These are phyloP conservation scores for Sebastes cheni DNA, from an alignment of 2,797 vertebrate species.

Conservation along the genomic window DNA sequence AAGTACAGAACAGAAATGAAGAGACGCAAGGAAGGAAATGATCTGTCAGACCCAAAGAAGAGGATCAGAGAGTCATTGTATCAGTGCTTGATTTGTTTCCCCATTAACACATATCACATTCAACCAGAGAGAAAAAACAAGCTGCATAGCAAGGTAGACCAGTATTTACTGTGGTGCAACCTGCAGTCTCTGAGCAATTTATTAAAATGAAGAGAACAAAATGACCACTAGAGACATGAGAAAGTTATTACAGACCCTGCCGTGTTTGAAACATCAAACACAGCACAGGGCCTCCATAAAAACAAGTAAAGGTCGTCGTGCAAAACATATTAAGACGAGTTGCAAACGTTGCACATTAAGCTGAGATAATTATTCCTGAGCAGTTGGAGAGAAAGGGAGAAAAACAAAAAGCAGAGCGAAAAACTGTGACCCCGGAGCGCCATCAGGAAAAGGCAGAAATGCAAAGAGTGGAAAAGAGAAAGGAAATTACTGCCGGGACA, in stretches of 20 bases:
- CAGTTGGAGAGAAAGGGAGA: not conserved
- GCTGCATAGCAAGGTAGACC: not conserved
- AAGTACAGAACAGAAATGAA: slow-evolving; percentile 7
- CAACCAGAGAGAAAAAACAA: not conserved
- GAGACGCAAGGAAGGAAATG: slow-evolving; percentile 37
- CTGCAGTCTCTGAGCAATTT: not conserved
- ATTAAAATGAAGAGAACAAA: not conserved
- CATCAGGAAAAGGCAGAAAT: slow-evolving; percentile 60
- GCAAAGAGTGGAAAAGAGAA: slow-evolving; percentile 62
- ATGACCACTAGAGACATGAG: not conserved
- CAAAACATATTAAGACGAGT: slow-evolving; percentile 5
- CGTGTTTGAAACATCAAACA: not conserved
- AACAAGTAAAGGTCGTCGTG: not conserved
- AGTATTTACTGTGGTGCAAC: slow-evolving; percentile 6
- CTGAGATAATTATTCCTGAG: not conserved
- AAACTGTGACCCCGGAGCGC: slow-evolving; percentile 27
- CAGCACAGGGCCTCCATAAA: not conserved
- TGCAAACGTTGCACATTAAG: not conserved
- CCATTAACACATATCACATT: not conserved
- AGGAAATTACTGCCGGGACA: slow-evolving; percentile 62
- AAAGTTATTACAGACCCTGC: not conserved
- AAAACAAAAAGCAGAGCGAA: not conserved
- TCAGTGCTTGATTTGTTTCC: slow-evolving; percentile 18
- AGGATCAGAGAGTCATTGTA: slow-evolving; percentile 1
- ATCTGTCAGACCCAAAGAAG: slow-evolving; percentile 7